Percentiles rank a stretch among this genome's conserved stretches.
These are phyloP conservation scores for Yponomeuta malinellus DNA, from an alignment of 2,888 invertebrate species.

Conservation along the genomic window DNA sequence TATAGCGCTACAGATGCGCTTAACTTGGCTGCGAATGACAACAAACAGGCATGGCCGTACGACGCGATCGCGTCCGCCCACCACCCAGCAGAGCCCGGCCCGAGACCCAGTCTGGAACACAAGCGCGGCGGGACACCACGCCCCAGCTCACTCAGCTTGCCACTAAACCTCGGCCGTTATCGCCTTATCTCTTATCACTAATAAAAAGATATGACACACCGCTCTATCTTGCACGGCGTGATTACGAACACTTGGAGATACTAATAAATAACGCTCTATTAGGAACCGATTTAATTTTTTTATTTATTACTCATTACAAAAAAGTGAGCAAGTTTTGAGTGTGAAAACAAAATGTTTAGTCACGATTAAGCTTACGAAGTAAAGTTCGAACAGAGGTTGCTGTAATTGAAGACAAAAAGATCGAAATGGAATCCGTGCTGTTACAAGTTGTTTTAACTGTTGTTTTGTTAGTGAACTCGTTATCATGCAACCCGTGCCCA, in stretches of 20 bases:
- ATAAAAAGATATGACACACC: conserved; percentile 50
- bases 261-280: conserved; percentile 24
- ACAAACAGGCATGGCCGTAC: not conserved
- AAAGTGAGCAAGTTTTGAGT: not conserved
- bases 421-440: conserved; percentile 13
- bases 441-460: not conserved
- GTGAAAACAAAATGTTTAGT: not conserved
- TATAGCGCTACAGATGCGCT: too few relatives aligned
- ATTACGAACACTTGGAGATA: conserved; percentile 52
- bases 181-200: conserved; percentile 48
- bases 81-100: not conserved
- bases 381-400: not conserved
- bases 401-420: not conserved
- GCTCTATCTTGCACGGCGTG: conserved; percentile 52
- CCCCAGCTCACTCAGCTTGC: not conserved
- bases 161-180: conserved; percentile 10
- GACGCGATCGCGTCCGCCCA: not conserved
- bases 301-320: conserved; percentile 25
- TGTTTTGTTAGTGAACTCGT: conserved; percentile 16
- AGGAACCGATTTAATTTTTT: conserved; percentile 32
- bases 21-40: not conserved
- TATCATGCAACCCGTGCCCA: conserved; percentile 40
- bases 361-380: not conserved
- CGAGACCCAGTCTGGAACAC: conserved; percentile 2
- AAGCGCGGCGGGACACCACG: not conserved